Conservation (phyloP, 1,140 invertebrate species). For the Drosophila sturtevanti region DNA sequence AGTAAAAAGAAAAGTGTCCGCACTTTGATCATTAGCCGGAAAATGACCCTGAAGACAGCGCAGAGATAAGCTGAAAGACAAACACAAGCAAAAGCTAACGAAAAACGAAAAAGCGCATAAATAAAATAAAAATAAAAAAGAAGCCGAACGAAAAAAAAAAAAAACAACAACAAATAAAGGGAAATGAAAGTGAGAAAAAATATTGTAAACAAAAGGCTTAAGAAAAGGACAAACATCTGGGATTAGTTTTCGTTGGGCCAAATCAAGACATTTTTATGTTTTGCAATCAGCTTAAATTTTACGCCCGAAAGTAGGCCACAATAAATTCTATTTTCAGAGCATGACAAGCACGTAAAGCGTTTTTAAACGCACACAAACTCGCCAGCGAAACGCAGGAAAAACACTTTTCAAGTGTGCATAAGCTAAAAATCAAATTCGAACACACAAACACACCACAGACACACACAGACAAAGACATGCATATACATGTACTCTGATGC, state of each 20-base stretch:
- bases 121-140: not conserved
- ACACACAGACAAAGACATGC: slow-evolving; percentile 21
- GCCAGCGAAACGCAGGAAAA: slow-evolving; percentile 18
- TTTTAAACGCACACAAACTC: slow-evolving; percentile 22
- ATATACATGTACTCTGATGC: not conserved
- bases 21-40: slow-evolving; percentile 69
- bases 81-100: slow-evolving; percentile 24
- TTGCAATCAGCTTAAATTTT: slow-evolving; percentile 14
- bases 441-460: slow-evolving; percentile 14
- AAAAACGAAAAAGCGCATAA: slow-evolving; percentile 11
- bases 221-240: slow-evolving; percentile 12
- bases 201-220: slow-evolving; percentile 56
- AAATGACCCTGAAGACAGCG: slow-evolving; percentile 51
- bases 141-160: not conserved
- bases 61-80: slow-evolving; percentile 55
- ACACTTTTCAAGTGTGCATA: slow-evolving; percentile 27
- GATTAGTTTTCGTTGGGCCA: slow-evolving; percentile 47
- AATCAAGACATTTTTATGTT: slow-evolving; percentile 47
- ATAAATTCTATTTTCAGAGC: slow-evolving; percentile 7
- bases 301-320: slow-evolving; percentile 39
- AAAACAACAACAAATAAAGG: too few species aligned
- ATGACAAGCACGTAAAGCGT: not conserved
- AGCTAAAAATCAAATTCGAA: slow-evolving; percentile 55
- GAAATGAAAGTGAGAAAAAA: not conserved
- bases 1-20: slow-evolving; percentile 36